Percentiles rank a stretch among this genome's conserved stretches.
These are phyloP conservation scores for Gobio gobio DNA, from an alignment of 2,113 vertebrate genomes.

Conservation along the genomic window DNA sequence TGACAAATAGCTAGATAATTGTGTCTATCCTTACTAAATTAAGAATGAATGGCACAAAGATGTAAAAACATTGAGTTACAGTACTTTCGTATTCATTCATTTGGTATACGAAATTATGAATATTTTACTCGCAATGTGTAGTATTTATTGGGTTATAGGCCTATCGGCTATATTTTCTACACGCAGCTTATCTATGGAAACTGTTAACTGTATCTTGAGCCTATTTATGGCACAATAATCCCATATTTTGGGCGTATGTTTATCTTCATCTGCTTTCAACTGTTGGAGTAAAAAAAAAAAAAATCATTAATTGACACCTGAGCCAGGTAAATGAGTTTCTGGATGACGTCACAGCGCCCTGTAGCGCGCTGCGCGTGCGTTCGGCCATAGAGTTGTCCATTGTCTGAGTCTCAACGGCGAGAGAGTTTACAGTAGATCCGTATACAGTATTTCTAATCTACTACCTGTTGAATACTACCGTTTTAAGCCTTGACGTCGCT, in stretches of 20 bases:
- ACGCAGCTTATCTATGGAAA: neutral
- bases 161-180: neutral
- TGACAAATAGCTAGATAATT: neutral
- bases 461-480: neutral
- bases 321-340: conserved; percentile 61
- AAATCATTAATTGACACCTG: conserved; percentile 46
- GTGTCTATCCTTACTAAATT: neutral
- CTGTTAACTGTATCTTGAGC: too few relatives aligned
- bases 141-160: neutral
- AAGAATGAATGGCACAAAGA: neutral
- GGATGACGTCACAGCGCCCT: conserved; percentile 50
- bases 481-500: neutral
- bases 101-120: neutral
- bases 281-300: neutral
- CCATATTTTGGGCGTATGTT: neutral
- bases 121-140: neutral
- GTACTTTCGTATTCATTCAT: too few relatives aligned
- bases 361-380: conserved; percentile 75
- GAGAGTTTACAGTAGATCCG: conserved; percentile 55
- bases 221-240: neutral
- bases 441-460: conserved; percentile 43
- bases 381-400: conserved; percentile 56
- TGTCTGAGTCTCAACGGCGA: conserved; percentile 64
- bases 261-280: neutral
- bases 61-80: neutral